phyloP scores from a whole-genome alignment of 2,888 invertebrate species.

The Chelonus formosanus region DNA sequence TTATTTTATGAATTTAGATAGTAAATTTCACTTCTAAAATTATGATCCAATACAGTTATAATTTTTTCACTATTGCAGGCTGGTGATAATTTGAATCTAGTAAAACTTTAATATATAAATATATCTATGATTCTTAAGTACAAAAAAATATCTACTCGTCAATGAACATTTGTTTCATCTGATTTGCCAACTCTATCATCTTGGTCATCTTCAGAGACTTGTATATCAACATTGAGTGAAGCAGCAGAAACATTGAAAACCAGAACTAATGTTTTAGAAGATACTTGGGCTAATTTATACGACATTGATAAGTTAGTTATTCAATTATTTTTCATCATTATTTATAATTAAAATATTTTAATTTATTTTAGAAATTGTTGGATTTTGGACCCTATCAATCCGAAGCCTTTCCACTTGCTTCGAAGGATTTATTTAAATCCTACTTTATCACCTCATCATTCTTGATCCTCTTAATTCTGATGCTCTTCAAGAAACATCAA shows the following conservation, averaged over 20 bases:
- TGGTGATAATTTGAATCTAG: conserved; percentile 44
- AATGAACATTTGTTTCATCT: conserved; percentile 49
- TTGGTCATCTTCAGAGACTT: conserved; percentile 44
- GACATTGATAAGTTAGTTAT: conserved; percentile 55
- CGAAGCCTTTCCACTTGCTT: conserved; percentile 57
- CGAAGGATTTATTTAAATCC: conserved; percentile 56
- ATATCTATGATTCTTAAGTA: conserved; percentile 49
- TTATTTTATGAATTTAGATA: not conserved
- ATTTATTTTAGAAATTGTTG: conserved; percentile 53
- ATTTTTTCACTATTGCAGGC: too few relatives aligned
- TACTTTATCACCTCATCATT: conserved; percentile 51
- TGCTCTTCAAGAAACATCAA: conserved; percentile 49
- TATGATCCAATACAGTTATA: not conserved
- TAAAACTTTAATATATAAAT: conserved; percentile 49
- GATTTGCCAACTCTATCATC: conserved; percentile 52
- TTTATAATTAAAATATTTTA: conserved; percentile 15
- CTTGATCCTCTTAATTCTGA: conserved; percentile 51
- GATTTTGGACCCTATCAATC: conserved; percentile 56
- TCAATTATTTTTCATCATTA: not conserved
- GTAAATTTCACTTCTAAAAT: not conserved
- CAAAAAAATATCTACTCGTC: conserved; percentile 32
- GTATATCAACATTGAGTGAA: conserved; percentile 43
- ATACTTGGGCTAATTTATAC: conserved; percentile 50
- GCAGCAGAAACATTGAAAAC: conserved; percentile 47
- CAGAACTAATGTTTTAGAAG: conserved; percentile 47